phyloP scores from a whole-genome alignment of 2,888 invertebrate species.

The Meta bourneti region DNA sequence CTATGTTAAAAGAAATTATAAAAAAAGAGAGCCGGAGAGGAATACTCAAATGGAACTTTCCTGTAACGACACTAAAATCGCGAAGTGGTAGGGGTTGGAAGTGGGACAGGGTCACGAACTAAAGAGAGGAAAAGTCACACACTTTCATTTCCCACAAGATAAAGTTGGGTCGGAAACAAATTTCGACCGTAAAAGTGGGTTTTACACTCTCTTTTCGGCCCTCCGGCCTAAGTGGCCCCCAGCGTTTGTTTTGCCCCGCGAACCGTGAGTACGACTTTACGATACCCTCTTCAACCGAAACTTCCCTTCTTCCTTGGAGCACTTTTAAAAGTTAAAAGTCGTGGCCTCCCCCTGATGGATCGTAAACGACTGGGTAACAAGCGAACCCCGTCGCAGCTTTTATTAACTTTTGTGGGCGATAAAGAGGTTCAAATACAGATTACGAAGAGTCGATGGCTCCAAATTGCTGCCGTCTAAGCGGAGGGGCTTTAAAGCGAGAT shows the following conservation, averaged over 20 bases:
- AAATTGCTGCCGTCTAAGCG: not conserved
- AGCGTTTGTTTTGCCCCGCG: constrained; percentile 20
- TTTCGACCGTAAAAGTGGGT: constrained; percentile 35
- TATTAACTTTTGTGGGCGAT: not conserved
- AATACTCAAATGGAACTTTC: constrained; percentile 17
- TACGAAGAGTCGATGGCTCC: not conserved
- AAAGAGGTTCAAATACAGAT: not conserved
- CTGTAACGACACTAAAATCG: constrained; percentile 20
- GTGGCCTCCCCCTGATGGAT: too few species aligned
- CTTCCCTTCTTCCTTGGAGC: too few species aligned
- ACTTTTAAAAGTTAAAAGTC: too few species aligned
- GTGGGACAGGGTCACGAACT: not conserved
- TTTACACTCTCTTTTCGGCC: constrained; percentile 23
- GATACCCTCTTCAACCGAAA: not conserved
- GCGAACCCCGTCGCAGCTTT: not conserved
- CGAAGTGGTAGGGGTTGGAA: not conserved
- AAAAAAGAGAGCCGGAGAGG: not conserved
- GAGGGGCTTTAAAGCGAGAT: not conserved
- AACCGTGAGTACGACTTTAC: not conserved
- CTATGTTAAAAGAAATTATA: too few species aligned
- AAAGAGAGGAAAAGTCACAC: not conserved
- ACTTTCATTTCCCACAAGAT: not conserved
- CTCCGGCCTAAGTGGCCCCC: not conserved
- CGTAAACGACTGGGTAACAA: too few species aligned
- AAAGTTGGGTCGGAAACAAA: constrained; percentile 7